A percentile compares a stretch with the other conserved stretches of the same genome.
These are phyloP conservation scores for Lepidurus couesii DNA, from an alignment of 1,140 invertebrate species.

Conservation along the genomic window DNA sequence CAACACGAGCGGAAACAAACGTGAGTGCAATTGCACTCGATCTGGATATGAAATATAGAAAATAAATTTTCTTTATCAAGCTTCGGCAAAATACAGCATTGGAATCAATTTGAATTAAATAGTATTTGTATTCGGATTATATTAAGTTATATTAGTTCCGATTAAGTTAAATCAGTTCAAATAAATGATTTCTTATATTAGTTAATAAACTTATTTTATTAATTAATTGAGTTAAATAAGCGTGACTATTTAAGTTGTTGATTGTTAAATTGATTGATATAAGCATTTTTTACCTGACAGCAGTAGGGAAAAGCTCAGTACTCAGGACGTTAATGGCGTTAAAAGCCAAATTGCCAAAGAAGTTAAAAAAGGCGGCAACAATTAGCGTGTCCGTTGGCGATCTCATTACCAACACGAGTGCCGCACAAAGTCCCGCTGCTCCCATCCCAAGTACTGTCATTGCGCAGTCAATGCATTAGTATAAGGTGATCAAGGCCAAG, in stretches of 20 bases:
- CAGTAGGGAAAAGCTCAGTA: conserved; percentile 80
- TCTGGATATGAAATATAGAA: background rate
- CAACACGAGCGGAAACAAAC: background rate
- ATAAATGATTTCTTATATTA: too few relatives aligned
- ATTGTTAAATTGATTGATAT: too few relatives aligned
- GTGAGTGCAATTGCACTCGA: background rate
- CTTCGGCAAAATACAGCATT: too few relatives aligned
- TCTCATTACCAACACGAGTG: conserved; percentile 67
- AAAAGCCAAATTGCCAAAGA: conserved; percentile 80
- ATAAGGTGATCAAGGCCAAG: conserved; percentile 7
- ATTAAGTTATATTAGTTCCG: too few relatives aligned
- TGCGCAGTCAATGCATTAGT: conserved; percentile 41
- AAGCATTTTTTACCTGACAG: conserved; percentile 54
- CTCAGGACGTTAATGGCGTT: conserved; percentile 82
- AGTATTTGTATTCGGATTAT: too few relatives aligned
- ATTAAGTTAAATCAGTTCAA: too few relatives aligned
- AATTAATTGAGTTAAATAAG: too few relatives aligned
- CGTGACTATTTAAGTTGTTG: too few relatives aligned
- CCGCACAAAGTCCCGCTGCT: conserved; percentile 61
- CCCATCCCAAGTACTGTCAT: conserved; percentile 61
- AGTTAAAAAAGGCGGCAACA: conserved; percentile 76
- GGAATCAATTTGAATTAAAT: too few relatives aligned
- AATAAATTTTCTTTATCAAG: background rate
- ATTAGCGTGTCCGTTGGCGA: conserved; percentile 63
- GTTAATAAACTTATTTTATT: too few relatives aligned